Base-by-base conservation (phyloP, 2,888 invertebrate genomes). In the Eulithis testata region DNA sequence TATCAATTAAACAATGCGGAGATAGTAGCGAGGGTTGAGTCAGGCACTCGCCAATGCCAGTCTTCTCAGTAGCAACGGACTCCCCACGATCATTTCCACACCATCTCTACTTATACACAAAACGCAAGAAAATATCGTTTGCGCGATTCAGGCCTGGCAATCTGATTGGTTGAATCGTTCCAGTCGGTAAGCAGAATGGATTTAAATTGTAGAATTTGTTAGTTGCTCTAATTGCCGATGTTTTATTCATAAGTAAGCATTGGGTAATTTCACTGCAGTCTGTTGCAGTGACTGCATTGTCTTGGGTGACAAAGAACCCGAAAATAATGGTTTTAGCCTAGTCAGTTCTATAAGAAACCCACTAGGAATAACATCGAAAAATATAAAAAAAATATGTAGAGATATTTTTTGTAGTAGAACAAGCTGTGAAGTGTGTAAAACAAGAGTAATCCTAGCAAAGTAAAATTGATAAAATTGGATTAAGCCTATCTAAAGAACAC, bases 31-130 rank as follows among this genome's bases (percentile, higher is more conserved):
- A 91, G 90, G 73, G 76, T 89, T 90, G 83, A 84, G 90, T 88
- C 91, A 89, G 91, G 89, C 86, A 80, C 89, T 91, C 90, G 89
- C 90, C 74, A 89, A 73, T 77, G 84, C 90, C 90, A 87, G 89
- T 89, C 90, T 91, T 91, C 91, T 79, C 83, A 85, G 86, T 86
- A 89, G 70, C 90, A 91, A 91, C 89, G 91, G 90, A 91, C 91
- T 89, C 87, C 90, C 90, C 74, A 65, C 1, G 0, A 3, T 2
- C 0, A 0, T 1, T 3, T 0, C 0, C 14, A 27, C 11, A 9
- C 5, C 7, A 9, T 1, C 57, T 56, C 3, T 45, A 74, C 79
- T 79, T 82, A 83, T 77, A 80, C 69, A 21, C 11, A 73, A 9
- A 8, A 11, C 3, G 7, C 21, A 14, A 65, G 55, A 80, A 84